phyloP scores from a whole-genome alignment of 2,888 invertebrate species.

The Acrobasis suavella region DNA sequence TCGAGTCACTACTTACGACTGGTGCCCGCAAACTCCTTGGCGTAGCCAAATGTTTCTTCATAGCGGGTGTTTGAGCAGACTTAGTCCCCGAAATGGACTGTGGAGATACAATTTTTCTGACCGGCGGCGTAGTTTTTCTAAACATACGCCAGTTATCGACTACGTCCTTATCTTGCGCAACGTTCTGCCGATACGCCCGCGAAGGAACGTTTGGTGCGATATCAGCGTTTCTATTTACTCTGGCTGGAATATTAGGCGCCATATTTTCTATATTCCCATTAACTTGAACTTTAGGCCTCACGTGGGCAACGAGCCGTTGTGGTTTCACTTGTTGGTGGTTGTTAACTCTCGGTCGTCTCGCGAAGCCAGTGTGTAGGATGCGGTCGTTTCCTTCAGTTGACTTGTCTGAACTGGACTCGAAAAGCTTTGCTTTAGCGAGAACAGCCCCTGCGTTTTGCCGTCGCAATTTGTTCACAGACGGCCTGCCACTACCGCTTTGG shows the following conservation, averaged over 20 bases:
- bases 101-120: conserved; percentile 64
- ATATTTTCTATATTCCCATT: conserved; percentile 36
- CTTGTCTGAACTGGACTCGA: conserved; percentile 83
- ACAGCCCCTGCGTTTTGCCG: conserved; percentile 91
- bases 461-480: conserved; percentile 87
- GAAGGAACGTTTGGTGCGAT: conserved; percentile 36
- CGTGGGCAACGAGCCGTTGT: conserved; percentile 51
- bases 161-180: conserved; percentile 49
- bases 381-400: conserved; percentile 69
- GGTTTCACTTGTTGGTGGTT: conserved; percentile 52
- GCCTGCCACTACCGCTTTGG: conserved; percentile 84
- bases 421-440: conserved; percentile 89
- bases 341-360: conserved; percentile 67
- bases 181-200: conserved; percentile 40
- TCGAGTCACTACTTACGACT: conserved; percentile 57
- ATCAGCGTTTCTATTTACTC: conserved; percentile 40
- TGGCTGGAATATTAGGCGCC: conserved; percentile 43
- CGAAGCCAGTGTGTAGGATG: conserved; percentile 59
- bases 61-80: conserved; percentile 75
- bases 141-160: conserved; percentile 49
- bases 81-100: conserved; percentile 45
- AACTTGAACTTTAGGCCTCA: conserved; percentile 54
- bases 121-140: conserved; percentile 58
- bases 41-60: conserved; percentile 83
- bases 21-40: conserved; percentile 80